A percentile compares a stretch with the other conserved stretches of the same genome.
Conservation (phyloP, 2,797 vertebrate species). For the Tapera naevia region DNA sequence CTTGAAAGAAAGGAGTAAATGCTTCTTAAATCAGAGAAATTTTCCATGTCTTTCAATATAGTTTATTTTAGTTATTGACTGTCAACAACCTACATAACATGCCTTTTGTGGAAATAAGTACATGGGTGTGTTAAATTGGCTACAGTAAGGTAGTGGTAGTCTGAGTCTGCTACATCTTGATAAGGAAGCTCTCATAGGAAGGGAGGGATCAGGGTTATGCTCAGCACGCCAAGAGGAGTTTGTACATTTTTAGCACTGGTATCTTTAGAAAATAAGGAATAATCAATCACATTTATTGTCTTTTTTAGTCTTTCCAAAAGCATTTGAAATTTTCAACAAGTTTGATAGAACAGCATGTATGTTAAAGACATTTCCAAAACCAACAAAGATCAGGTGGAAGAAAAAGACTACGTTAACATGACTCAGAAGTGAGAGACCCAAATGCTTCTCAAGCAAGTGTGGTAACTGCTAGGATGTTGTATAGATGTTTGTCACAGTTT, state of each 20-base stretch:
- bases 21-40: not conserved
- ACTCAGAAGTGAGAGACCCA: not conserved
- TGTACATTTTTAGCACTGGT: not conserved
- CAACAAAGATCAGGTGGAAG: not conserved
- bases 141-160: not conserved
- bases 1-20: not conserved
- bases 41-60: not conserved
- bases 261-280: not conserved
- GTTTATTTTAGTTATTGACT: not conserved
- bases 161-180: not conserved
- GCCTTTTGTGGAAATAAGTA: not conserved
- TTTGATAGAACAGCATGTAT: not conserved
- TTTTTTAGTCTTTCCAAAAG: not conserved
- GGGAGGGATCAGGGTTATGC: not conserved
- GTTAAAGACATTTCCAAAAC: not conserved
- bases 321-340: not conserved
- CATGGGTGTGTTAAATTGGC: not conserved
- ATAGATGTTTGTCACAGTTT: not conserved
- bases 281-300: not conserved
- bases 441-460: rapidly evolving
- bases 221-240: not conserved
- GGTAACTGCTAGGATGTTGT: not conserved
- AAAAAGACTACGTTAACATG: rapidly evolving
- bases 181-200: not conserved
- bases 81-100: not conserved